Percentiles rank a stretch among this genome's conserved stretches.
These are phyloP conservation scores for Aleiodes testaceus DNA, from an alignment of 2,888 invertebrate genomes.

Conservation along the genomic window DNA sequence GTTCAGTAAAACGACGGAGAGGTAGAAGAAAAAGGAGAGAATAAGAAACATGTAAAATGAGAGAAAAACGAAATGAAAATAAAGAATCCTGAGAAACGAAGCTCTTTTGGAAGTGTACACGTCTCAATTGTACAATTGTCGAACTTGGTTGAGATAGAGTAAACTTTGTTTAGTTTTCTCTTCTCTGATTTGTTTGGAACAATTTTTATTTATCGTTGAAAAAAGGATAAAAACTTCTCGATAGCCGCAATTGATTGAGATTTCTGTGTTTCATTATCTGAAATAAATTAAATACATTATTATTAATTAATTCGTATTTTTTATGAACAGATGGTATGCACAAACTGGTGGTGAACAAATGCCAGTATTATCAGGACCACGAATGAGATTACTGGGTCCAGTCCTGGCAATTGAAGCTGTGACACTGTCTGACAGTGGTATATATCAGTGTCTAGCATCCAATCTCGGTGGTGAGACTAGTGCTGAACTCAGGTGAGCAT, in stretches of 20 bases:
- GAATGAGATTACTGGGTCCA: conserved; percentile 80
- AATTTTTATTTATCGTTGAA: conserved; percentile 3
- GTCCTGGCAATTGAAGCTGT: conserved; percentile 83
- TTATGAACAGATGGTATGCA: conserved; percentile 78
- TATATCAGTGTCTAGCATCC: conserved; percentile 80
- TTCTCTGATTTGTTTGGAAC: conserved; percentile 19
- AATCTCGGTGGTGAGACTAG: conserved; percentile 83
- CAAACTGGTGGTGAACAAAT: conserved; percentile 80
- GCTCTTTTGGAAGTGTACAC: conserved; percentile 46
- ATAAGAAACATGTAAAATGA: conserved; percentile 27
- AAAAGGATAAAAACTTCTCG: background rate
- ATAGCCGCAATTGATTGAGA: background rate
- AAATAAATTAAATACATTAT: background rate
- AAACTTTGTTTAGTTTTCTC: conserved; percentile 15
- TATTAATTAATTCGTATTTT: background rate
- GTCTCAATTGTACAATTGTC: conserved; percentile 33
- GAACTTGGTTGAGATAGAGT: conserved; percentile 18
- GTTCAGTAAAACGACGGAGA: conserved; percentile 22
- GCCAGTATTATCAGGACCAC: conserved; percentile 78
- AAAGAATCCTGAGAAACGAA: conserved; percentile 40
- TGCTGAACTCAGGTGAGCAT: conserved; percentile 76
- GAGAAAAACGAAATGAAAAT: conserved; percentile 28
- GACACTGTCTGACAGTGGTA: conserved; percentile 80
- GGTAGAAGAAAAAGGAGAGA: conserved; percentile 22
- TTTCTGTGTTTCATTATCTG: too few species aligned